phyloP scores from a whole-genome alignment of 2,113 vertebrate genomes.

The Puntigrus tetrazona region DNA sequence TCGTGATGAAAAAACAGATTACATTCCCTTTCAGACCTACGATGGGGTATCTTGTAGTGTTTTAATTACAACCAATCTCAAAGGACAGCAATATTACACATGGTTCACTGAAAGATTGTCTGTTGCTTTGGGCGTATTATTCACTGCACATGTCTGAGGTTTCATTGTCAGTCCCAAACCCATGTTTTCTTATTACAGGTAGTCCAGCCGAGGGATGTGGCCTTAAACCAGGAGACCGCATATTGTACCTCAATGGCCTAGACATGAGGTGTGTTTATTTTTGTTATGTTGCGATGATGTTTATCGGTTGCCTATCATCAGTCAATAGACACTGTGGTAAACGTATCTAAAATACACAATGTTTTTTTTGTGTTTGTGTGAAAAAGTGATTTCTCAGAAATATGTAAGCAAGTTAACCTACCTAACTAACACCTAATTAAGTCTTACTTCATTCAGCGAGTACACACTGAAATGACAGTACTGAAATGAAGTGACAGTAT shows the following conservation, averaged over 20 bases:
- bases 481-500: no score
- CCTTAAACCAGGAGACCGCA: conserved; percentile 90
- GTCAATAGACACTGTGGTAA: neutral
- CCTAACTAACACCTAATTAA: no score
- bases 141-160: neutral
- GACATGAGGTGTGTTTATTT: conserved; percentile 90
- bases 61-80: neutral
- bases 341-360: neutral
- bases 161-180: conserved; percentile 5
- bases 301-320: neutral
- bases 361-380: no score
- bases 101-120: neutral
- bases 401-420: neutral
- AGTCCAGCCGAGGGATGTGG: conserved; percentile 94
- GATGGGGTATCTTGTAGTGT: neutral
- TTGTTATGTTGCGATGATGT: neutral
- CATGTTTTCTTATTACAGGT: conserved; percentile 71
- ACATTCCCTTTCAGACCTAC: neutral
- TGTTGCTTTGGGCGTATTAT: neutral
- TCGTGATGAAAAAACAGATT: conserved; percentile 64
- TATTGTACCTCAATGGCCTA: conserved; percentile 95
- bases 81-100: neutral
- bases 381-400: neutral
- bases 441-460: no score
- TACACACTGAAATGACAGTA: no score